Evolutionary conservation across 2,888 invertebrate genomes (phyloP).

Genomic region (Drepana falcataria): DNA sequence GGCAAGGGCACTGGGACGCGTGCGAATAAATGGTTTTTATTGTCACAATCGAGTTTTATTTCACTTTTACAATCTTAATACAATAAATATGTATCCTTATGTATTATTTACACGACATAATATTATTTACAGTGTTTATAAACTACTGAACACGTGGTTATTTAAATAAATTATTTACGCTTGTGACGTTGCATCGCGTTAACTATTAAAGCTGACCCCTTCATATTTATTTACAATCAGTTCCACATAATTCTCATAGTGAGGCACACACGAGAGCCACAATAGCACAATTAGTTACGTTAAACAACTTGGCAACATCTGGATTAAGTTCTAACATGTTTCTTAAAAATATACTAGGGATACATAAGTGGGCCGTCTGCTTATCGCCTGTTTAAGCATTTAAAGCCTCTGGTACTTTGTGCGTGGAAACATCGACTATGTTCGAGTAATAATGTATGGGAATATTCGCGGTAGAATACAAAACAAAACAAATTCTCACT

Average conservation of each 20-base stretch:
- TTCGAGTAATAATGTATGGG: no score
- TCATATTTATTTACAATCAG: slow-evolving; percentile 32
- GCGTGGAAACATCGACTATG: no score
- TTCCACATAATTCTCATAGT: slow-evolving; percentile 2
- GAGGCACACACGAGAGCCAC: no score
- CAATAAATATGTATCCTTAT: slow-evolving; percentile 57
- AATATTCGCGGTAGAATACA: no score
- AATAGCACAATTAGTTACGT: no score
- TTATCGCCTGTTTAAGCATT: no score
- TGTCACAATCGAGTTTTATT: slow-evolving; percentile 66
- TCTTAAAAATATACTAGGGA: no score
- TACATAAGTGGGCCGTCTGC: no score
- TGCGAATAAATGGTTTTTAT: slow-evolving; percentile 71
- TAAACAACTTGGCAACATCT: no score
- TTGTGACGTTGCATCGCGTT: slow-evolving; percentile 35
- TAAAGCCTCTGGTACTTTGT: no score
- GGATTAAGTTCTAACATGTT: no score
- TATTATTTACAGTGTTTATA: slow-evolving; percentile 20
- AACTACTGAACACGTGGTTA: slow-evolving; percentile 57
- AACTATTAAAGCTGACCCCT: slow-evolving; percentile 63
- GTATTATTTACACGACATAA: slow-evolving; percentile 25
- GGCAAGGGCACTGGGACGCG: slow-evolving; percentile 17
- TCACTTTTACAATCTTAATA: slow-evolving; percentile 42
- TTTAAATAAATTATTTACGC: slow-evolving; percentile 16
- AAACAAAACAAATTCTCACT: no score